Conservation (phyloP, 2,888 invertebrate genomes). For the Pterostichus madidus region DNA sequence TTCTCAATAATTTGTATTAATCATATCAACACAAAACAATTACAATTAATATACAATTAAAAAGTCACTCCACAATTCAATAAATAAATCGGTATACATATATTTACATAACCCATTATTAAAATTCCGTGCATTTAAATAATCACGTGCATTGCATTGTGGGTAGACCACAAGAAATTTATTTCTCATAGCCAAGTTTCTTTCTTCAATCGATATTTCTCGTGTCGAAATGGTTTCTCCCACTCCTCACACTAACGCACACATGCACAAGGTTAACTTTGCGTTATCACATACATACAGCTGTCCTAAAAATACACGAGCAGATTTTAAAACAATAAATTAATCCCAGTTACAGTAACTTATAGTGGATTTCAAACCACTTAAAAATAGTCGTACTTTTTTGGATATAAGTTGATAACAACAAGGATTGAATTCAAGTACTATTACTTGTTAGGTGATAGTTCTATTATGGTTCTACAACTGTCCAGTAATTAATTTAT, state of each 20-base stretch:
- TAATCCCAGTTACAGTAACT: no score
- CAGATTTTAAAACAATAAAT: no score
- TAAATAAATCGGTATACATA: not conserved
- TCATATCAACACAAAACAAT: not conserved
- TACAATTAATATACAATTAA: not conserved
- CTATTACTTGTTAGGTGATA: no score
- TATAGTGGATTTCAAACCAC: no score
- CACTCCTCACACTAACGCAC: not conserved
- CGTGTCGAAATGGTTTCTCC: not conserved
- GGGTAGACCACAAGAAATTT: not conserved
- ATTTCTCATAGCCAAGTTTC: not conserved
- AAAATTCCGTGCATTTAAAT: not conserved
- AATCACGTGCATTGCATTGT: not conserved
- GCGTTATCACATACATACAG: no score
- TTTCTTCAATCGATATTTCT: slow-evolving; percentile 15
- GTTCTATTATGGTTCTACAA: no score
- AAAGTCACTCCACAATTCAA: not conserved
- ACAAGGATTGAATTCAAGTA: no score
- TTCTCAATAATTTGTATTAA: no score
- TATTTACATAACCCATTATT: not conserved
- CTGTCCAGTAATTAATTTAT: no score
- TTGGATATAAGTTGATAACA: no score
- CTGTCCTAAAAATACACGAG: no score
- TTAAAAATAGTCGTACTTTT: no score
- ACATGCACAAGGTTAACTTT: not conserved